Evolutionary conservation across 2,113 vertebrate species (phyloP).

Genomic region (Centrocercus urophasianus): DNA sequence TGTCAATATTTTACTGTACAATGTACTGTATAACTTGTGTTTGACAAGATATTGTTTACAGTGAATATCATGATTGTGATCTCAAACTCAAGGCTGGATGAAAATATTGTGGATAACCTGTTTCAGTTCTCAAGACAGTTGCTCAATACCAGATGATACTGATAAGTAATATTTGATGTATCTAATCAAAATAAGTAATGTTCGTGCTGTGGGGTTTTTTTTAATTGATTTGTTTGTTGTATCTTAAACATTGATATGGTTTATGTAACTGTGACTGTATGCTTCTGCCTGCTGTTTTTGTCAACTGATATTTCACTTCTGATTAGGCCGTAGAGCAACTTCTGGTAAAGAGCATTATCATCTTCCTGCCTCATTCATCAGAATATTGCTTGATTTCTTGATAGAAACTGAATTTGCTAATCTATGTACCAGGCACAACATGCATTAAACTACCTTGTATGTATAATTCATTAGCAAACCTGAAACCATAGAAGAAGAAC

Average conservation of each 20-base stretch:
- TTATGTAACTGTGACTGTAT: neutral
- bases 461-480: conserved; percentile 80
- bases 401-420: neutral
- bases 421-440: neutral
- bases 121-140: neutral
- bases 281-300: neutral
- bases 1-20: neutral
- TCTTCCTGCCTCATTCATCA: neutral
- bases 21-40: neutral
- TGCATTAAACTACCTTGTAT: conserved; percentile 68
- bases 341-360: neutral
- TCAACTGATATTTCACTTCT: neutral
- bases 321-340: neutral
- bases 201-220: neutral
- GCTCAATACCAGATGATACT: neutral
- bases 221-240: neutral
- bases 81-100: neutral
- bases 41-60: neutral
- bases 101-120: neutral
- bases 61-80: neutral
- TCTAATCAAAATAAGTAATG: neutral
- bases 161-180: neutral
- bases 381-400: neutral
- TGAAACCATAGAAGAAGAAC: conserved; percentile 83
- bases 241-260: neutral